Conservation (phyloP, 2,797 vertebrate genomes). For the Takifugu rubripes region DNA sequence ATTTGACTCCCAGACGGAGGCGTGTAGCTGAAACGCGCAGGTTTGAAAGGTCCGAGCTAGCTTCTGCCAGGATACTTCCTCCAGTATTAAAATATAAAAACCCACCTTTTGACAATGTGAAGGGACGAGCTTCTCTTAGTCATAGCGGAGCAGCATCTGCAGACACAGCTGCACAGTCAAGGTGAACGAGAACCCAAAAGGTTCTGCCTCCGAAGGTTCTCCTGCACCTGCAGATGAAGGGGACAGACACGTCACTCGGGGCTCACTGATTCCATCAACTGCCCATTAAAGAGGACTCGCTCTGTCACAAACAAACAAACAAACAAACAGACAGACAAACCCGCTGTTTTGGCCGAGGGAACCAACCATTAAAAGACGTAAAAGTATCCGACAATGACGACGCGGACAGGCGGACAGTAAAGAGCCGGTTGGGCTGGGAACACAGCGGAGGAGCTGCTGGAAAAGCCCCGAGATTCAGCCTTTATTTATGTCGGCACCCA, state of each 20-base stretch:
- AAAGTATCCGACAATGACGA: background rate
- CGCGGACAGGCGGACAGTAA: too few relatives aligned
- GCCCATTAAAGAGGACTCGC: too few relatives aligned
- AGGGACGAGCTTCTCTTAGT: slow-evolving; percentile 56
- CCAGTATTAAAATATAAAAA: too few relatives aligned
- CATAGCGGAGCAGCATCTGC: slow-evolving; percentile 58
- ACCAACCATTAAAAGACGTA: slow-evolving; percentile 7
- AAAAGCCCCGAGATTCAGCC: background rate
- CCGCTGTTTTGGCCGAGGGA: slow-evolving; percentile 23
- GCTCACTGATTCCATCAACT: too few relatives aligned
- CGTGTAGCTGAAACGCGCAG: too few relatives aligned
- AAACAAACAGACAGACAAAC: too few relatives aligned
- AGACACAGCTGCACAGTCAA: slow-evolving; percentile 35
- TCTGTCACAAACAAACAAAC: too few relatives aligned
- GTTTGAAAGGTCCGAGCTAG: too few relatives aligned
- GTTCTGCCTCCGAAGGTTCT: background rate
- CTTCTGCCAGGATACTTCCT: too few relatives aligned
- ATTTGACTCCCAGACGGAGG: too few relatives aligned
- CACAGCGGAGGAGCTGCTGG: background rate
- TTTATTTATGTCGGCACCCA: slow-evolving; percentile 1
- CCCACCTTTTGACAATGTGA: slow-evolving; percentile 67
- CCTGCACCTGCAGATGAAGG: slow-evolving; percentile 13
- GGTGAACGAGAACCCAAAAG: background rate
- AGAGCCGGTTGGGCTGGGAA: background rate
- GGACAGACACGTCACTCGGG: too few relatives aligned